These are phyloP conservation scores for Tokudaia muenninki DNA, from an alignment of 2,797 vertebrate species.

Conservation along the genomic window DNA sequence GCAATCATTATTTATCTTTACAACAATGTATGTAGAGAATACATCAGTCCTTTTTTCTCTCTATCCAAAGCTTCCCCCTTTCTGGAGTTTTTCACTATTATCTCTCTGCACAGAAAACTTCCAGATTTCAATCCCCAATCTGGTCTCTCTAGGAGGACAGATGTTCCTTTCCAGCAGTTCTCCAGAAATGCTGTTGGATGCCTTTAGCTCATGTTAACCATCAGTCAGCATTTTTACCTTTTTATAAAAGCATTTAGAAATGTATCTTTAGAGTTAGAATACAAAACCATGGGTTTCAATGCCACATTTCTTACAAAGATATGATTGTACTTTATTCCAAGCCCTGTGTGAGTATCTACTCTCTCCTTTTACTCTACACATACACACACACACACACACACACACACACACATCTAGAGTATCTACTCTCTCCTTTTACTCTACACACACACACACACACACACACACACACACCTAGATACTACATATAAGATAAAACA, in stretches of 20 bases:
- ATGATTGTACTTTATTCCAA: background rate
- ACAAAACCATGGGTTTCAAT: background rate
- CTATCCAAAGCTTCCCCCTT: background rate
- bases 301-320: background rate
- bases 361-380: background rate
- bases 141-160: background rate
- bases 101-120: background rate
- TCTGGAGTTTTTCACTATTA: background rate
- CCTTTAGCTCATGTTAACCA: background rate
- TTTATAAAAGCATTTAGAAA: background rate
- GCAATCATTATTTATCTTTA: constrained; percentile 85
- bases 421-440: too few species aligned
- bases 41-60: background rate
- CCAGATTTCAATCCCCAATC: background rate
- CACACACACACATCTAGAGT: background rate
- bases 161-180: background rate
- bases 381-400: background rate
- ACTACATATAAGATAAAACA: background rate
- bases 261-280: background rate
- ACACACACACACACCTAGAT: background rate
- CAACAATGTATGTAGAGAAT: constrained; percentile 82
- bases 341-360: background rate
- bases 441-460: too few species aligned
- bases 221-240: background rate
- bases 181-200: background rate